These are phyloP conservation scores for Yponomeuta cagnagella DNA, from an alignment of 2,888 invertebrate species.

Conservation along the genomic window DNA sequence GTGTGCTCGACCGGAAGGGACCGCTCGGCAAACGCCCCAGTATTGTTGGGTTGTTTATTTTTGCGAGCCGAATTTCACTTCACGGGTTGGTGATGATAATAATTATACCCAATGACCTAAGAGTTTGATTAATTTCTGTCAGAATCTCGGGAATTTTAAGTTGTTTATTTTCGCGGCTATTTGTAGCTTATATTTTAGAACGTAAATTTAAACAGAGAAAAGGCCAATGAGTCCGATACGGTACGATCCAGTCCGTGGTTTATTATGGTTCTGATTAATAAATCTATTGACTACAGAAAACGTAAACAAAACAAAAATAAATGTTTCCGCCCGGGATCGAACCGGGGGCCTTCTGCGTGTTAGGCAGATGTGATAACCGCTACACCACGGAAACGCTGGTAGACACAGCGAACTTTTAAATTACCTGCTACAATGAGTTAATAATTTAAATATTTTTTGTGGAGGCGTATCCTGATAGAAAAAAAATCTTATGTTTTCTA, in stretches of 20 bases:
- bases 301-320: conserved; percentile 20
- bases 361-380: conserved; percentile 87
- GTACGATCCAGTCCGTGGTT: too few species aligned
- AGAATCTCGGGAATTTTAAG: neutral
- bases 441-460: neutral
- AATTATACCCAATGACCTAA: too few species aligned
- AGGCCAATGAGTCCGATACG: too few species aligned
- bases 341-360: conserved; percentile 34
- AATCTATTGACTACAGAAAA: too few species aligned
- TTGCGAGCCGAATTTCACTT: conserved; percentile 42
- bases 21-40: conserved; percentile 25
- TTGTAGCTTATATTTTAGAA: too few species aligned
- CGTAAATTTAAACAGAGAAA: too few species aligned
- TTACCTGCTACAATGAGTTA: neutral
- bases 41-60: conserved; percentile 48
- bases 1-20: conserved; percentile 51
- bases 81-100: neutral
- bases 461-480: too few species aligned
- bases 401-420: neutral
- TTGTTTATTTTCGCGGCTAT: neutral
- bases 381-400: conserved; percentile 80
- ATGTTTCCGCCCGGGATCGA: conserved; percentile 34
- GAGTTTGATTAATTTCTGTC: neutral
- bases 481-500: too few species aligned
- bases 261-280: too few species aligned